Percentiles rank a stretch among this genome's conserved stretches.
These are phyloP conservation scores for Battus philenor DNA, from an alignment of 1,140 invertebrate species.

Conservation along the genomic window DNA sequence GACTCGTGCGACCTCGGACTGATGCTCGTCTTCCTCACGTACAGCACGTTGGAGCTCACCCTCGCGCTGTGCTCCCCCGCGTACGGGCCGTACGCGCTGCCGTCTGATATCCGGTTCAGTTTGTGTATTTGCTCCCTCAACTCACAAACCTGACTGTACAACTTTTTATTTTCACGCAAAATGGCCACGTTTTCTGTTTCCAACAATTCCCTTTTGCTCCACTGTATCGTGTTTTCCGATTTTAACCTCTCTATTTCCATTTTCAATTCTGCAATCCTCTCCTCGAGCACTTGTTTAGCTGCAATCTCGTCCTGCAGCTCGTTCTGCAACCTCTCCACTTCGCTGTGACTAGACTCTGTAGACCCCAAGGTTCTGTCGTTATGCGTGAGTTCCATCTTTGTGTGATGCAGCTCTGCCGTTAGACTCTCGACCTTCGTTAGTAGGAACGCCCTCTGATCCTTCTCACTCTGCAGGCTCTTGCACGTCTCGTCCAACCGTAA, in stretches of 20 bases:
- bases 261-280: constrained; percentile 84
- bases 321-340: constrained; percentile 62
- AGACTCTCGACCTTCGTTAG: constrained; percentile 55
- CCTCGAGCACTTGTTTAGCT: constrained; percentile 63
- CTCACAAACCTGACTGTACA: constrained; percentile 88
- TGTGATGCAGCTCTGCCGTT: constrained; percentile 55
- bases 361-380: constrained; percentile 61
- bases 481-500: constrained; percentile 55
- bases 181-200: constrained; percentile 92
- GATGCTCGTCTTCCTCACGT: constrained; percentile 54
- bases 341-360: constrained; percentile 67
- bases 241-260: constrained; percentile 91
- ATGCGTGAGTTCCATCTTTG: constrained; percentile 54
- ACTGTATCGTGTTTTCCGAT: constrained; percentile 94
- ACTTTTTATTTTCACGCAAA: constrained; percentile 93
- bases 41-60: constrained; percentile 57
- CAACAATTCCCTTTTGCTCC: constrained; percentile 92
- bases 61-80: constrained; percentile 35
- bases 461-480: constrained; percentile 59
- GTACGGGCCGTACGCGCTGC: constrained; percentile 49
- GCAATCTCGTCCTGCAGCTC: constrained; percentile 67
- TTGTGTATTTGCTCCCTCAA: constrained; percentile 79
- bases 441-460: constrained; percentile 60
- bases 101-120: constrained; percentile 64
- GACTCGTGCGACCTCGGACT: constrained; percentile 64